Conservation (phyloP, 2,113 vertebrate genomes). For the Stegostoma tigrinum region DNA sequence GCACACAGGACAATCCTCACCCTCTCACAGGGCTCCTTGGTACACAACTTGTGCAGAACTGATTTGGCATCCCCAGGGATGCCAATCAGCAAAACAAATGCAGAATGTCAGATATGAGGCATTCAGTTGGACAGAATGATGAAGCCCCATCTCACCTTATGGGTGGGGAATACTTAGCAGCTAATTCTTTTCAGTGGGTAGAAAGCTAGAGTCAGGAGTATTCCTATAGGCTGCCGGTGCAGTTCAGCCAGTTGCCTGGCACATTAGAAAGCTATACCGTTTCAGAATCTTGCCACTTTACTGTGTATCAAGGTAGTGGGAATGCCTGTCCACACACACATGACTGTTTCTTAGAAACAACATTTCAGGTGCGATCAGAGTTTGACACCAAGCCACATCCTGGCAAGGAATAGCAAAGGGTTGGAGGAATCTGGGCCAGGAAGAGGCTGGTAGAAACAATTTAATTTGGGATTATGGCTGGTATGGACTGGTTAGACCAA, state of each 20-base stretch:
- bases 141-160: background rate
- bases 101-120: background rate
- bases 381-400: background rate
- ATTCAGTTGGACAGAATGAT: background rate
- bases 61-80: background rate
- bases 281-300: too few species aligned
- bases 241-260: too few species aligned
- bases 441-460: too few species aligned
- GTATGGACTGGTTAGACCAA: too few species aligned
- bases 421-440: too few species aligned
- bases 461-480: too few species aligned
- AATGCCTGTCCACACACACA: too few species aligned
- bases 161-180: background rate
- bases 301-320: too few species aligned
- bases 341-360: background rate
- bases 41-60: too few species aligned
- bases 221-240: background rate
- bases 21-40: background rate
- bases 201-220: background rate
- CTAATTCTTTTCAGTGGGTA: background rate
- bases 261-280: too few species aligned
- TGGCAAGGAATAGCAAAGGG: too few species aligned
- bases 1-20: background rate
- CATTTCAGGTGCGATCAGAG: background rate
- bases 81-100: background rate